Evolutionary conservation across 2,888 invertebrate species (phyloP).

Genomic region (Apamea sordens): DNA sequence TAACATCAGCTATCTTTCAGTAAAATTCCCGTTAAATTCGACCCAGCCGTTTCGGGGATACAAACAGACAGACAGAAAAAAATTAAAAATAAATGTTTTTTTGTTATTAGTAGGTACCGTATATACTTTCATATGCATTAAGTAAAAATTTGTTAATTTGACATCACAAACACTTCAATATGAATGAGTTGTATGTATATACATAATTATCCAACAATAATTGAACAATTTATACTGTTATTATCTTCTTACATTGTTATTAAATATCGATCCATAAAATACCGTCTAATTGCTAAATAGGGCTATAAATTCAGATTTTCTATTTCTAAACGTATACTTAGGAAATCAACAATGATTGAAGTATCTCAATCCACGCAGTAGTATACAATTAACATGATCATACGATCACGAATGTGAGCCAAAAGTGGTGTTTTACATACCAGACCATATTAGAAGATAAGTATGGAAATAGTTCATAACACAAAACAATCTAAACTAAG

Average conservation of each 20-base stretch:
- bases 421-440: slow-evolving; percentile 29
- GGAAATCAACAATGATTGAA: slow-evolving; percentile 32
- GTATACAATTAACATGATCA: slow-evolving; percentile 23
- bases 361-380: slow-evolving; percentile 28
- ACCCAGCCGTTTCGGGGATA: too few relatives aligned
- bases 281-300: slow-evolving; percentile 29
- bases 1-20: too few relatives aligned
- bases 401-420: slow-evolving; percentile 48
- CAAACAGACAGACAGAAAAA: too few relatives aligned
- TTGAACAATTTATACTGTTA: not conserved
- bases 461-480: not conserved
- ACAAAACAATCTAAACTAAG: not conserved
- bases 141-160: too few relatives aligned
- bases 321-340: slow-evolving; percentile 27
- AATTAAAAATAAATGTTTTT: too few relatives aligned
- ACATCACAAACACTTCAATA: too few relatives aligned
- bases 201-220: not conserved
- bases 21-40: too few relatives aligned
- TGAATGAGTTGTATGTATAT: too few relatives aligned
- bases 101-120: too few relatives aligned
- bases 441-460: slow-evolving; percentile 9
- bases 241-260: slow-evolving; percentile 13
- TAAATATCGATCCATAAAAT: slow-evolving; percentile 6
- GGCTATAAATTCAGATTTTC: slow-evolving; percentile 37
- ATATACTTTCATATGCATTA: too few relatives aligned